Conservation (phyloP, 2,888 invertebrate species). For the Andrena minutula region DNA sequence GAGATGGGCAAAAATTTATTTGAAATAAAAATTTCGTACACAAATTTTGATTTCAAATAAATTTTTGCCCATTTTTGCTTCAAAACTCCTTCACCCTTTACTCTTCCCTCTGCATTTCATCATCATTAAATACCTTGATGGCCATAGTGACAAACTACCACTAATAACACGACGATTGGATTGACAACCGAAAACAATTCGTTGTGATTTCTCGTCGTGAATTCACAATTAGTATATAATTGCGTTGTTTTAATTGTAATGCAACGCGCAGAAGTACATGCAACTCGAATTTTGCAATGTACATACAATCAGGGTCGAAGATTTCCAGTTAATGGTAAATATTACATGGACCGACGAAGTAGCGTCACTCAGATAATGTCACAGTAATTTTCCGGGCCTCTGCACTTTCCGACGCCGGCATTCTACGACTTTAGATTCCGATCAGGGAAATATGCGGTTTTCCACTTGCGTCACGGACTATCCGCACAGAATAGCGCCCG, state of each 20-base stretch:
- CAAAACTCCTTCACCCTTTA: too few species aligned
- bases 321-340: neutral
- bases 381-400: slow-evolving; percentile 28
- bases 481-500: neutral
- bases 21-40: too few species aligned
- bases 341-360: neutral
- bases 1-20: too few species aligned
- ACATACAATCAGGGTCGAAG: neutral
- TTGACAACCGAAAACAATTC: too few species aligned
- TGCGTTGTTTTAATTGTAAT: neutral
- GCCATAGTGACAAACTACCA: too few species aligned
- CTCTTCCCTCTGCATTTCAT: too few species aligned
- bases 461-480: slow-evolving; percentile 30
- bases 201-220: too few species aligned
- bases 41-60: too few species aligned
- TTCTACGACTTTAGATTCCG: slow-evolving; percentile 25
- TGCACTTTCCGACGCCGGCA: neutral
- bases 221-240: too few species aligned
- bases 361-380: slow-evolving; percentile 6
- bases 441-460: slow-evolving; percentile 31
- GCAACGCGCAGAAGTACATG: neutral
- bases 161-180: too few species aligned
- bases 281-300: neutral
- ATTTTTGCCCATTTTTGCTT: too few species aligned
- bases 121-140: too few species aligned